Conservation (phyloP, 2,888 invertebrate genomes). For the Oxystoma pomonae region DNA sequence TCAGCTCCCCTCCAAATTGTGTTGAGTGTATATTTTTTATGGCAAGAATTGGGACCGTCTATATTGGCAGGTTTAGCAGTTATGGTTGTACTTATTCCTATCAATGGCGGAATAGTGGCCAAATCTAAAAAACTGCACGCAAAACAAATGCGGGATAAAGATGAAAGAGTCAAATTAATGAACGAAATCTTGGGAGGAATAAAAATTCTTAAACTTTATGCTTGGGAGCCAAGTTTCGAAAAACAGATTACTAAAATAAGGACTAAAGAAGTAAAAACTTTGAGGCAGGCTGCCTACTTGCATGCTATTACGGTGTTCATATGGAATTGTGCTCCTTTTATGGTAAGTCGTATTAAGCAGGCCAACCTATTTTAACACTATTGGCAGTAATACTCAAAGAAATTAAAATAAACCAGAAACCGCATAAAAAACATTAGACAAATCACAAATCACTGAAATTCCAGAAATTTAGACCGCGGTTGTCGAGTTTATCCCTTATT, state of each 20-base stretch:
- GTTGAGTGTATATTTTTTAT: constrained; percentile 51
- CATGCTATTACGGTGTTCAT: constrained; percentile 54
- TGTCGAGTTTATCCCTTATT: no score
- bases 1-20: constrained; percentile 52
- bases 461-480: no score
- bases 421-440: no score
- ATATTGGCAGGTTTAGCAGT: constrained; percentile 56
- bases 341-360: constrained; percentile 46
- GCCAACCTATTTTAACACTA: no score
- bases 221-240: constrained; percentile 59
- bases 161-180: constrained; percentile 54
- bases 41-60: constrained; percentile 52
- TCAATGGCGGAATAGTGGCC: constrained; percentile 47
- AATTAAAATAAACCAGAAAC: no score
- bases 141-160: constrained; percentile 53
- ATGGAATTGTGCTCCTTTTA: constrained; percentile 59
- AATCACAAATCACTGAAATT: no score
- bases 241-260: constrained; percentile 54
- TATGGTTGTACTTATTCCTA: constrained; percentile 53
- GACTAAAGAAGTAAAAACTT: constrained; percentile 54
- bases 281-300: constrained; percentile 55
- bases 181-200: constrained; percentile 58
- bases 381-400: no score
- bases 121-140: constrained; percentile 47
- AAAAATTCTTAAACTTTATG: constrained; percentile 58